Evolutionary conservation across 2,113 vertebrate genomes (phyloP).

Genomic region (Cebus imitator): DNA sequence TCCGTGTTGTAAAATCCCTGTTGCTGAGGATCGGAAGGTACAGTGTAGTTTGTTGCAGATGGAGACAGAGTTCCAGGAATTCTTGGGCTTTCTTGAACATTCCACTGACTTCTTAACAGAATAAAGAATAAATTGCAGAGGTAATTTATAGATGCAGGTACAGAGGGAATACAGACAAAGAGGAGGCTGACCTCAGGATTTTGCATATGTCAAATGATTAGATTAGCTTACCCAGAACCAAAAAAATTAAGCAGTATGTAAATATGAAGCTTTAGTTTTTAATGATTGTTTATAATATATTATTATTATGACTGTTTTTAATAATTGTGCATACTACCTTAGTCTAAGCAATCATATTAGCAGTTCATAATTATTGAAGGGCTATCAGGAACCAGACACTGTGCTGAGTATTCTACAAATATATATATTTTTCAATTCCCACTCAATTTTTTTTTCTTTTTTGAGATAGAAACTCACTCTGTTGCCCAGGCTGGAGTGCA

Average conservation of each 20-base stretch:
- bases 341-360: rapidly evolving
- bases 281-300: too few relatives aligned
- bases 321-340: rapidly evolving
- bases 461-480: too few relatives aligned
- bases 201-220: neutral
- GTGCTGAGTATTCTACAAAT: neutral
- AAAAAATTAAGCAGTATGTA: neutral
- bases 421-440: too few relatives aligned
- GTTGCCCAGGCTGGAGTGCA: too few relatives aligned
- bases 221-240: neutral
- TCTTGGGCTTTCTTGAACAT: neutral
- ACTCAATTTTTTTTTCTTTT: rapidly evolving
- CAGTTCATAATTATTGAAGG: neutral
- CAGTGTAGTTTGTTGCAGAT: neutral
- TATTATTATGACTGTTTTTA: neutral
- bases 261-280: neutral
- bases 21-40: rapidly evolving
- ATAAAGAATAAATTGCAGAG: neutral
- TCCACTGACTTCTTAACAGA: neutral
- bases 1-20: neutral
- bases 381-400: rapidly evolving
- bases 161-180: too few relatives aligned
- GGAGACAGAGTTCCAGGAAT: neutral
- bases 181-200: neutral
- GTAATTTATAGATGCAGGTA: neutral